Conservation (phyloP, 2,888 invertebrate species). For the Acrocyrtus sp. region DNA sequence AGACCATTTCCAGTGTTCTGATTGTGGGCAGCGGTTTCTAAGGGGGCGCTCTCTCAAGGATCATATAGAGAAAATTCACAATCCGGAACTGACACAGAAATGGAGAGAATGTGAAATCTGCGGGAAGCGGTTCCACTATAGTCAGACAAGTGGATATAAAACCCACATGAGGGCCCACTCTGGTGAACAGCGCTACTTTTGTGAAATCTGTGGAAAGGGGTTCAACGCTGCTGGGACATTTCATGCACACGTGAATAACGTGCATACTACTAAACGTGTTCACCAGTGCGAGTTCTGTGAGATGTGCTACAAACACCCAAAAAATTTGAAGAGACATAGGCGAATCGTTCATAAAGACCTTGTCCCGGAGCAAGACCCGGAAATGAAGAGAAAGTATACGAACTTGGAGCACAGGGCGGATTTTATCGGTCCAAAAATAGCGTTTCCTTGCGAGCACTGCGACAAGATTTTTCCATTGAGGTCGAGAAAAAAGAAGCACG, state of each 20-base stretch:
- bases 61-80: background rate
- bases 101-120: slow-evolving; percentile 3
- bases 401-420: background rate
- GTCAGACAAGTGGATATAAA: background rate
- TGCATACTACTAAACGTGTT: background rate
- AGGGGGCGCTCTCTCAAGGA: background rate
- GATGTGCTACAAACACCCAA: background rate
- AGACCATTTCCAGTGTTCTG: background rate
- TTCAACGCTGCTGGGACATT: background rate
- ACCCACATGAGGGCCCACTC: background rate
- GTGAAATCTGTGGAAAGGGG: background rate
- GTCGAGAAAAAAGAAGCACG: slow-evolving; percentile 15
- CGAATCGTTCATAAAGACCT: background rate
- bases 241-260: background rate
- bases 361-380: background rate
- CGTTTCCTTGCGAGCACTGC: slow-evolving; percentile 14
- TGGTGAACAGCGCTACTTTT: background rate
- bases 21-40: background rate
- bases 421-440: slow-evolving; percentile 22
- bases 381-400: background rate
- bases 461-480: slow-evolving; percentile 16
- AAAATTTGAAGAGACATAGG: slow-evolving; percentile 3
- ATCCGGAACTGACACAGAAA: background rate
- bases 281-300: slow-evolving; percentile 19
- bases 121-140: background rate